A percentile compares a stretch with the other conserved stretches of the same genome.
Conservation (phyloP, 2,888 invertebrate genomes). For the Vanessa cardui region DNA sequence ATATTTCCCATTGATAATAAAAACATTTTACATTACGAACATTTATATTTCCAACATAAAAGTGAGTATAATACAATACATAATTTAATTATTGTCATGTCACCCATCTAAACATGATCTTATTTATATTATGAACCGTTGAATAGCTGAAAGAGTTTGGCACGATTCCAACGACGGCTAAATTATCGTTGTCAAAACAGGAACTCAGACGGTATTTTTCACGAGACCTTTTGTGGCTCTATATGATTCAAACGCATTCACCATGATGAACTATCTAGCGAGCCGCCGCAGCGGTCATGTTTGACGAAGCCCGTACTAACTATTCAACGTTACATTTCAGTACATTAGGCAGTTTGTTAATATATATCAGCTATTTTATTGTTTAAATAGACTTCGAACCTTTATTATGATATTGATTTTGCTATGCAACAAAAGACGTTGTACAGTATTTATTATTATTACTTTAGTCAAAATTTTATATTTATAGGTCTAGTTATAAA, state of each 20-base stretch:
- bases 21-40: too few species aligned
- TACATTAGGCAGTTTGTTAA: slow-evolving; percentile 7
- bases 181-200: slow-evolving; percentile 38
- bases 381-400: neutral
- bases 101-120: slow-evolving; percentile 21
- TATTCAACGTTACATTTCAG: slow-evolving; percentile 4
- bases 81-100: neutral
- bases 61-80: neutral
- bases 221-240: slow-evolving; percentile 17
- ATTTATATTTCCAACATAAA: neutral
- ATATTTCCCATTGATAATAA: too few species aligned
- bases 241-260: slow-evolving; percentile 8
- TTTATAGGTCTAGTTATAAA: neutral
- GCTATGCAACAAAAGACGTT: too few species aligned
- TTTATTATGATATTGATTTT: too few species aligned
- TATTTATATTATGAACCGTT: slow-evolving; percentile 43
- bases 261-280: neutral
- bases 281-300: neutral
- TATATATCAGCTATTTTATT: neutral
- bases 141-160: slow-evolving; percentile 44
- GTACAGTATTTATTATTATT: too few species aligned
- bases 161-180: slow-evolving; percentile 42
- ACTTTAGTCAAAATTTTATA: neutral
- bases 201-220: slow-evolving; percentile 21
- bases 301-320: neutral